phyloP scores from a whole-genome alignment of 2,113 vertebrate genomes.

The Nesoenas mayeri region DNA sequence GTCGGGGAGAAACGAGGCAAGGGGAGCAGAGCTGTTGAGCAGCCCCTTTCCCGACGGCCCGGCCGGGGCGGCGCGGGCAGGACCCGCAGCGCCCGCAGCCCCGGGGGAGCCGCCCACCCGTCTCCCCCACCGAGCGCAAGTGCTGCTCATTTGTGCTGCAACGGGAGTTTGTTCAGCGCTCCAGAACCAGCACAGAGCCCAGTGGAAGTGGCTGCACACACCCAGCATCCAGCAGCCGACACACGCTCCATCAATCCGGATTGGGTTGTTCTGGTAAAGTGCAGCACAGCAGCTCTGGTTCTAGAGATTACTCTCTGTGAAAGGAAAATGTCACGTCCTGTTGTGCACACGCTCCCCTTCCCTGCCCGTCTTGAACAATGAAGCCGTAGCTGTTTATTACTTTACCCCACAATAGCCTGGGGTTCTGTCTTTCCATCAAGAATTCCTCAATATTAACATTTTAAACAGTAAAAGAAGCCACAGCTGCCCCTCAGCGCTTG shows the following conservation, averaged over 20 bases:
- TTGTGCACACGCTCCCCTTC: rapidly evolving
- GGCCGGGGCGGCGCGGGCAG: neutral
- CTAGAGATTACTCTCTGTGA: neutral
- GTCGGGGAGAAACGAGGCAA: neutral
- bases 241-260: rapidly evolving
- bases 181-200: rapidly evolving
- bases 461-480: neutral
- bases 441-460: neutral
- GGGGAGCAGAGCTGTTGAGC: neutral
- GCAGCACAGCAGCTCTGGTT: neutral
- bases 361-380: neutral
- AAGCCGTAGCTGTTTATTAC: neutral
- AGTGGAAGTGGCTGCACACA: neutral
- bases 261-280: neutral
- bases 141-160: neutral
- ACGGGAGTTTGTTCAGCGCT: neutral
- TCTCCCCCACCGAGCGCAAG: neutral
- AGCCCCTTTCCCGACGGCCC: neutral
- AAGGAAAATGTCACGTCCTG: neutral
- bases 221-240: neutral
- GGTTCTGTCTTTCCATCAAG: neutral
- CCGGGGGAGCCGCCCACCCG: neutral
- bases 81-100: neutral
- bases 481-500: neutral
- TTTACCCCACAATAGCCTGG: neutral